These are phyloP conservation scores for Crepidodera aurea DNA, from an alignment of 2,888 invertebrate genomes.

Conservation along the genomic window DNA sequence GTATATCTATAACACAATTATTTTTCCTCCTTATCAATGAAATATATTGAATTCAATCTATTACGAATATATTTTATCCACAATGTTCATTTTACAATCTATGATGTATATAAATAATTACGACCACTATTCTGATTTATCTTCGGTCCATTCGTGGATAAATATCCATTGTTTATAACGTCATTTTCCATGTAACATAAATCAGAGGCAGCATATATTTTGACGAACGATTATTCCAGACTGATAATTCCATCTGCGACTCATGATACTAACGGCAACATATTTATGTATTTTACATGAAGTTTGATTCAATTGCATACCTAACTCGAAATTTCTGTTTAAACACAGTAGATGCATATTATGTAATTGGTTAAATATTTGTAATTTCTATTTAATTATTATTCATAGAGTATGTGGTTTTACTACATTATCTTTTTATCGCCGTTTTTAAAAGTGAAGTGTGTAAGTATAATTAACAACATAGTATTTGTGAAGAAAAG, in stretches of 20 bases:
- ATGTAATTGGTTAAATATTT: no score
- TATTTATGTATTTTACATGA: no score
- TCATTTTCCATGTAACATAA: slow-evolving; percentile 20
- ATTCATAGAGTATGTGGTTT: no score
- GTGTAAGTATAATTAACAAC: no score
- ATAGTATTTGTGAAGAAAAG: no score
- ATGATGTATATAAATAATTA: slow-evolving; percentile 12
- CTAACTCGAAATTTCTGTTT: neutral
- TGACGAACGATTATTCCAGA: slow-evolving; percentile 4
- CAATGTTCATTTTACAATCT: neutral
- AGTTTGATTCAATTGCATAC: neutral
- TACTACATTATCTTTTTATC: no score
- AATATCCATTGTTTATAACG: slow-evolving; percentile 19
- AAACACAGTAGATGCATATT: no score
- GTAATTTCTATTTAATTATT: no score
- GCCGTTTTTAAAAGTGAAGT: no score
- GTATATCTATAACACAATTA: no score
- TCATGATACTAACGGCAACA: neutral
- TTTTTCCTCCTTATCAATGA: neutral
- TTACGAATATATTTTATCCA: neutral
- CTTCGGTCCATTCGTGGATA: slow-evolving; percentile 16
- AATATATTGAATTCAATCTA: neutral
- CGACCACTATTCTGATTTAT: slow-evolving; percentile 10
- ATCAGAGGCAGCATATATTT: slow-evolving; percentile 13
- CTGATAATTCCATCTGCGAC: slow-evolving; percentile 5